phyloP scores from a whole-genome alignment of 2,113 vertebrate genomes.

The Vombatus ursinus region DNA sequence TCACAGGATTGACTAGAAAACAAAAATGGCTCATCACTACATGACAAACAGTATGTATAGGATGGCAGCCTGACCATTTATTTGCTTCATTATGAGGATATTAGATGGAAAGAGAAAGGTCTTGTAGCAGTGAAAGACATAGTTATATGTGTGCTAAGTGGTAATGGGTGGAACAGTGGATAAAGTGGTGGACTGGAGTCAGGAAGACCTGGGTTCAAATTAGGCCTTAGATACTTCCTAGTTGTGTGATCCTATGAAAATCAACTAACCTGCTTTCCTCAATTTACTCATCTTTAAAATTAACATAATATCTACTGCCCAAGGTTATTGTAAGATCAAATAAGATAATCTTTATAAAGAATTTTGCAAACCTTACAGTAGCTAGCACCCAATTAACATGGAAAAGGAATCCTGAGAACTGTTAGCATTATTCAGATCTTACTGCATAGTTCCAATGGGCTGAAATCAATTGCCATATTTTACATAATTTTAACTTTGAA shows the following conservation, averaged over 20 bases:
- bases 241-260: neutral
- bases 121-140: neutral
- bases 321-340: neutral
- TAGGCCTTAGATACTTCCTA: neutral
- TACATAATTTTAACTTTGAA: neutral
- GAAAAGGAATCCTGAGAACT: neutral
- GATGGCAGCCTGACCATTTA: conserved; percentile 25
- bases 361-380: neutral
- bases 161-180: neutral
- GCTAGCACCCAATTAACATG: neutral
- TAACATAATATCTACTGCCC: neutral
- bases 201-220: neutral
- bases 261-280: neutral
- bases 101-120: conserved; percentile 30
- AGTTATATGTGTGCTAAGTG: neutral
- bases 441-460: neutral
- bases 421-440: neutral
- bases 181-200: neutral
- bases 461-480: neutral
- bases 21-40: conserved; percentile 14
- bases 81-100: conserved; percentile 49
- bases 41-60: conserved; percentile 44
- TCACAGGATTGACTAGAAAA: conserved; percentile 19
- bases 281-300: neutral
- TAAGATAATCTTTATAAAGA: neutral